Evolutionary conservation across 2,113 vertebrate genomes (phyloP), one percentile per base, ranked within the genome.

Genomic region (Burhinus oedicnemus): DNA sequence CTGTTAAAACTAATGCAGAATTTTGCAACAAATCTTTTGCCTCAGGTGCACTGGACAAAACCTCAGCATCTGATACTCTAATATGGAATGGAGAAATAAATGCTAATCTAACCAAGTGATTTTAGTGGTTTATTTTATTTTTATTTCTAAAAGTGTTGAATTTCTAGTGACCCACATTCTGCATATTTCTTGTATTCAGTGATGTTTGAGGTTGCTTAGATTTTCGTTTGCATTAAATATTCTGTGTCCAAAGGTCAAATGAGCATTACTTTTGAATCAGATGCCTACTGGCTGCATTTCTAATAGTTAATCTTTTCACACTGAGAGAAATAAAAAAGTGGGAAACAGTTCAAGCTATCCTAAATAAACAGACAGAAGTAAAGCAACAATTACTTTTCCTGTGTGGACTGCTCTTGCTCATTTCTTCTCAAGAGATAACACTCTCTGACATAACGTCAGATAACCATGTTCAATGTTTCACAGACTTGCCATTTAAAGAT

Each of bases 281-380:
- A 96, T 95, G 91, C 79, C 79, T 91, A 76, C 68, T 81, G 95
- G 66, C 95, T 97, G 83, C 69, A 55, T 84, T 82, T 78, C 74
- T 93, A 97, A 91, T 82, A 97, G 93, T 94, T 97, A 91, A 96
- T 97, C 71, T 97, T 95, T 87, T 97, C 96, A 97, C 81, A 87
- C 42, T 90, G 91, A 58, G 89, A 91, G 83, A 93, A 93, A 91
- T 91, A 96, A 95, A 87, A 74, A 78, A 93, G 80, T 79, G 45
- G 21, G 58, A 86, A 55, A 75, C 68, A 87, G 69, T 95, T 95
- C 70, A 95, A 76, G 51, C 75, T 90, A 90, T 60, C 89, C 83
- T 89, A 97, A 97, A 96, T 95, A 98, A 97, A 97, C 89, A 97
- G 84, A 94, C 38, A 90, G 88, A 96, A 95, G 72, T 82, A 93